Evolutionary conservation across 2,797 vertebrate species (phyloP).

Genomic region (Chanos chanos): DNA sequence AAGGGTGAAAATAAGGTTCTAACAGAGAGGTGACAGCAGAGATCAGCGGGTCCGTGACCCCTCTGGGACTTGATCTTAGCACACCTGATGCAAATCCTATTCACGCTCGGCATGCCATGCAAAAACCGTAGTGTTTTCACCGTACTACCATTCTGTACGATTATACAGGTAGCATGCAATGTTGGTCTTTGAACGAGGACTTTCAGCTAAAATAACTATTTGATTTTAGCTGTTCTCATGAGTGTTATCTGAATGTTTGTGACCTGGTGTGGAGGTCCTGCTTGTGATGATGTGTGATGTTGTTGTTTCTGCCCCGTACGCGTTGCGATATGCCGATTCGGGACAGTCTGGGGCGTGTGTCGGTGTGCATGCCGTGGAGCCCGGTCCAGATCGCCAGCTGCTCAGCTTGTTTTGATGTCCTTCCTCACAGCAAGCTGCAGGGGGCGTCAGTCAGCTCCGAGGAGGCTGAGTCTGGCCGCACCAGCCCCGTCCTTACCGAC

Average conservation of each 20-base stretch:
- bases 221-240: no score
- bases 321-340: slow-evolving; percentile 3
- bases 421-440: slow-evolving; percentile 78
- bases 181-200: no score
- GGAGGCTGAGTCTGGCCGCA: slow-evolving; percentile 71
- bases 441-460: slow-evolving; percentile 61
- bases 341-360: slow-evolving; percentile 63
- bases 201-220: no score
- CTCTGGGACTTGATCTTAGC: neutral
- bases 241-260: neutral
- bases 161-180: no score
- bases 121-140: neutral
- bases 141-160: neutral
- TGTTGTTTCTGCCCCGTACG: slow-evolving; percentile 33
- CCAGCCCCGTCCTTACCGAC: slow-evolving; percentile 70
- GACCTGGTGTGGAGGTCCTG: slow-evolving; percentile 35
- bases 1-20: no score
- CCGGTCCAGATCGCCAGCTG: slow-evolving; percentile 69
- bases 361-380: slow-evolving; percentile 72
- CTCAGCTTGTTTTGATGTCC: slow-evolving; percentile 77
- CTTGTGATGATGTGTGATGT: slow-evolving; percentile 40
- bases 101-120: neutral
- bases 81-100: neutral
- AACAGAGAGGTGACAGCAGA: no score
- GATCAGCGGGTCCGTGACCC: no score